These are phyloP conservation scores for Eretmocerus hayati DNA, from an alignment of 2,888 invertebrate genomes.

Conservation along the genomic window DNA sequence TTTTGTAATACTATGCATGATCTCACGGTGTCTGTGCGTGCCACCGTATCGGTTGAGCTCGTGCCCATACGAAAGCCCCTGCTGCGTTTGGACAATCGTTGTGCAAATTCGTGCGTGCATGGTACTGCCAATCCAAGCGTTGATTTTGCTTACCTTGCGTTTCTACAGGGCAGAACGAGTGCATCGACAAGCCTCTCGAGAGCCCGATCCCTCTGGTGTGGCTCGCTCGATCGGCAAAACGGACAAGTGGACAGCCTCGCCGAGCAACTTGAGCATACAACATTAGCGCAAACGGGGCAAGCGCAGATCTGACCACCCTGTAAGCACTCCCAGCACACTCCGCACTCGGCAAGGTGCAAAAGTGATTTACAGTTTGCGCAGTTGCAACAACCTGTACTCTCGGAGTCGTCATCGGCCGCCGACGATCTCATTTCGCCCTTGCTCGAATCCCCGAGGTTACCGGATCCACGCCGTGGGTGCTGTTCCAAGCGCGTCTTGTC, in stretches of 20 bases:
- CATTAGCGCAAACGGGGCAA: slow-evolving; percentile 31
- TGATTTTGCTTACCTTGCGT: slow-evolving; percentile 30
- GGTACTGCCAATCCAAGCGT: no score
- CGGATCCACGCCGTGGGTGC: no score
- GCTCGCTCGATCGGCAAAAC: slow-evolving; percentile 28
- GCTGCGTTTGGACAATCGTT: no score
- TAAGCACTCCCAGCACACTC: slow-evolving; percentile 31
- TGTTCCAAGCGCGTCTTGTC: no score
- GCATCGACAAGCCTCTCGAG: slow-evolving; percentile 30
- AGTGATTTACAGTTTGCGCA: slow-evolving; percentile 30
- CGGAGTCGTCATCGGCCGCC: no score
- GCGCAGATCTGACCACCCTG: slow-evolving; percentile 28
- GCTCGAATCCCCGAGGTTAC: no score
- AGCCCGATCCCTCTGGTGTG: slow-evolving; percentile 29
- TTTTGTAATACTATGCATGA: no score
- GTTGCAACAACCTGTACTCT: slow-evolving; percentile 21
- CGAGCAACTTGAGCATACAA: slow-evolving; percentile 29
- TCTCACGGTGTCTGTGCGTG: no score
- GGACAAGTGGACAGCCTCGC: slow-evolving; percentile 28
- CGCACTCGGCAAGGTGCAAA: slow-evolving; percentile 28
- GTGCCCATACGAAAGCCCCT: no score
- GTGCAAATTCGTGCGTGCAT: no score
- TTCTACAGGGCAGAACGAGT: slow-evolving; percentile 31
- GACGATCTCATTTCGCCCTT: no score
- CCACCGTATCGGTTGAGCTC: no score